Base-by-base conservation (phyloP, 2,888 invertebrate species). In the Punctoribates punctum region DNA sequence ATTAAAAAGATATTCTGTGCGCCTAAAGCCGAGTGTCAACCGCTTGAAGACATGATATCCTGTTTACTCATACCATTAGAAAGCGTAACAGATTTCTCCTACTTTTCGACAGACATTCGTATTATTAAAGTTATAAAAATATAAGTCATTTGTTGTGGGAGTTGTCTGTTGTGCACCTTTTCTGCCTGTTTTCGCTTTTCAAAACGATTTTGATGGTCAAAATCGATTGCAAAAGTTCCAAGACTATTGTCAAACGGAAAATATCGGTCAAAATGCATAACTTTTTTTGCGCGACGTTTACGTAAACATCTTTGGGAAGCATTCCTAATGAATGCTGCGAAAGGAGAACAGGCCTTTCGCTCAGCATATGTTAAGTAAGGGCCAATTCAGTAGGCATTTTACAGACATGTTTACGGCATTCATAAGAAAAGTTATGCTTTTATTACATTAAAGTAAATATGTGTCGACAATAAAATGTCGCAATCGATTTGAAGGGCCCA, bases 391-490 rank as follows among this genome's bases (percentile, higher is more conserved):
- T 60, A 11, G 65, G 65, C 65, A 9, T 65, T 65, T 42, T 11
- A 11, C 65, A 65, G 23, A 65, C 27, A 65, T 65, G 65, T 65
- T 65, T 65, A 65, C 65, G 34, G 15, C 13, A 25, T 23, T 23
- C 23, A 23, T 27, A 38, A 23, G 27, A 34, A 34, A 65, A 65
- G 34, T 34, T 29, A 65, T 34, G 34, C 29, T 65, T 65, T 62
- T 62, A 62, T 65, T 65, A 34, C 34, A 65, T 65, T 34, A 65
- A 9, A 42, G 42, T 42, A 42, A 42, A 42, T 42, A 42, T 17
- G 20, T 65, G 27, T 34, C 34, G 65, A 65, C 65, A 65, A 65
- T 62, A 62, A 65, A 57, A 57, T 65, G 65, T 65, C 65, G 65
- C 65, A 65, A 65, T 65, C 65, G 65, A 27, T 65, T 13, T 13